Evolutionary conservation across 2,888 invertebrate species (phyloP).

Genomic region (Cyaniris semiargus): DNA sequence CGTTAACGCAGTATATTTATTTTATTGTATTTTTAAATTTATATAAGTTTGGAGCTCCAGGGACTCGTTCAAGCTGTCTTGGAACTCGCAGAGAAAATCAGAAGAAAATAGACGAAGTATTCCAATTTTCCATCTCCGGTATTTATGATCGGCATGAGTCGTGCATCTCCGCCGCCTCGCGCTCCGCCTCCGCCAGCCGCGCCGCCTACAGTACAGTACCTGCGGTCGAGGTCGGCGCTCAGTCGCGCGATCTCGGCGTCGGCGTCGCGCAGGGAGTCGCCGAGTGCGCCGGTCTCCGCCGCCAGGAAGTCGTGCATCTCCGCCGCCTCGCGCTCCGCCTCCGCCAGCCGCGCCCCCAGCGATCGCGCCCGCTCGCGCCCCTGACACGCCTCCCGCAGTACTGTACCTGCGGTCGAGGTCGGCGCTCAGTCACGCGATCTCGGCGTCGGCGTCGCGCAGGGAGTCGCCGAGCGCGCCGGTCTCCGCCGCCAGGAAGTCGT

Average conservation of each 20-base stretch:
- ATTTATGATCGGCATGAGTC: no score
- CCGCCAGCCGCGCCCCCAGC: slow-evolving; percentile 86
- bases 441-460: slow-evolving; percentile 87
- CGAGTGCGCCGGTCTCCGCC: slow-evolving; percentile 89
- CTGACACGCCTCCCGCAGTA: slow-evolving; percentile 83
- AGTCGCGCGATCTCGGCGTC: slow-evolving; percentile 82
- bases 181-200: slow-evolving; percentile 83
- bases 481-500: slow-evolving; percentile 93
- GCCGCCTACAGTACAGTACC: slow-evolving; percentile 79
- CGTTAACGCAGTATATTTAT: no score
- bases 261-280: slow-evolving; percentile 88
- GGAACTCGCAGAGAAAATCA: no score
- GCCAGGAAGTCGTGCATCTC: slow-evolving; percentile 94
- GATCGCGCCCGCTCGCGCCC: slow-evolving; percentile 83
- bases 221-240: slow-evolving; percentile 62
- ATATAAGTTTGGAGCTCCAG: no score
- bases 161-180: no score
- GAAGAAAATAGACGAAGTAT: no score
- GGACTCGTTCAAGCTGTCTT: no score
- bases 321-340: slow-evolving; percentile 88
- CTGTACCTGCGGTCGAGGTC: slow-evolving; percentile 66
- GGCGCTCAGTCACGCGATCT: slow-evolving; percentile 68
- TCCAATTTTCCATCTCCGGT: no score
- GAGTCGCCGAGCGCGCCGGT: slow-evolving; percentile 90
- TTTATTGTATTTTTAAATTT: no score